These are phyloP conservation scores for Apodemia hepburni DNA, from an alignment of 2,888 invertebrate genomes.

Conservation along the genomic window DNA sequence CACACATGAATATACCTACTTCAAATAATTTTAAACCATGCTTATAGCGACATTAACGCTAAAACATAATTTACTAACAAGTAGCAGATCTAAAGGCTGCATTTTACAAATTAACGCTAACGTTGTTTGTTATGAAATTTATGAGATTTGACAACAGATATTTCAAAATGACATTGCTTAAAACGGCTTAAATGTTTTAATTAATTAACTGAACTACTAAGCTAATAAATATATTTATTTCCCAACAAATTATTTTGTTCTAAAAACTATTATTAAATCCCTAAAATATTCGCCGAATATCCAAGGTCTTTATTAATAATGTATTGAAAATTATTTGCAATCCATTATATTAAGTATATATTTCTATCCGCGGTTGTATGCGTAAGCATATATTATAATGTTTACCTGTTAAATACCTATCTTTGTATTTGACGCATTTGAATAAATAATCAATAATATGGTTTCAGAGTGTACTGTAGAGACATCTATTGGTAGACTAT, in stretches of 20 bases:
- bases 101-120: too few relatives aligned
- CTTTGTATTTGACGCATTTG: neutral
- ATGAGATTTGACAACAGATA: too few relatives aligned
- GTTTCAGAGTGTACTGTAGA: neutral
- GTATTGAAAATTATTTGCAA: conserved; percentile 1
- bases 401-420: conserved; percentile 4
- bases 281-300: conserved; percentile 1
- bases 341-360: neutral
- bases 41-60: too few relatives aligned
- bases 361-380: conserved; percentile 1
- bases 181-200: neutral
- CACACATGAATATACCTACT: too few relatives aligned
- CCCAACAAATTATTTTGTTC: neutral
- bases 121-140: too few relatives aligned
- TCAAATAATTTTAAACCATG: too few relatives aligned
- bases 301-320: neutral
- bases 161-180: too few relatives aligned
- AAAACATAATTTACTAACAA: too few relatives aligned
- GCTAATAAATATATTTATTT: neutral
- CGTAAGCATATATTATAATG: conserved; percentile 2
- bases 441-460: neutral
- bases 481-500: neutral
- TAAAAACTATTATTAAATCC: neutral
- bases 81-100: too few relatives aligned
- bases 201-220: neutral